Percentiles rank a stretch among this genome's conserved stretches.
These are phyloP conservation scores for Drosophila lowei DNA, from an alignment of 1,140 invertebrate species.

Conservation along the genomic window DNA sequence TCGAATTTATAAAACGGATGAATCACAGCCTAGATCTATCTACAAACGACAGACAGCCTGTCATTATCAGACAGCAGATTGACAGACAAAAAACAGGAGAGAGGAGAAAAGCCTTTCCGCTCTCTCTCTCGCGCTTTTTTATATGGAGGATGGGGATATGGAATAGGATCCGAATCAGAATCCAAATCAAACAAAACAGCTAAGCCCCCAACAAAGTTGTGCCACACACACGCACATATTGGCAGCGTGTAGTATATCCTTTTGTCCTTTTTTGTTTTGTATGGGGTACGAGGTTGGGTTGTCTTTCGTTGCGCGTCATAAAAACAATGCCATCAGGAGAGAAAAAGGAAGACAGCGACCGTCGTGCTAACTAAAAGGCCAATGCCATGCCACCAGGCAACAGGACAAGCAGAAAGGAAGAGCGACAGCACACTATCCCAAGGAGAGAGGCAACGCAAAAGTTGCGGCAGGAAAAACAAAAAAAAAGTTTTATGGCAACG, in stretches of 20 bases:
- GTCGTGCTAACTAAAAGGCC: slow-evolving; percentile 73
- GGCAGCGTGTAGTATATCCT: too few species aligned
- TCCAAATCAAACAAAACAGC: slow-evolving; percentile 33
- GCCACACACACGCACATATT: neutral
- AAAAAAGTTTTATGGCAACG: slow-evolving; percentile 43
- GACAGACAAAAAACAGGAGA: too few species aligned
- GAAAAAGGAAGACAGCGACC: slow-evolving; percentile 18
- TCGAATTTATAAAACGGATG: too few species aligned
- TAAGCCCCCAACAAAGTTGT: slow-evolving; percentile 18
- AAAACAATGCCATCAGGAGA: slow-evolving; percentile 67
- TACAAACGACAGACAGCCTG: too few species aligned
- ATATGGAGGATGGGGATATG: neutral
- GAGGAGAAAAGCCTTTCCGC: too few species aligned
- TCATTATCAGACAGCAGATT: too few species aligned
- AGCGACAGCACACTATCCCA: slow-evolving; percentile 3
- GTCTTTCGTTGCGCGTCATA: slow-evolving; percentile 46
- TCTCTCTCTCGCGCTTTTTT: too few species aligned
- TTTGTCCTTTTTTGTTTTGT: too few species aligned
- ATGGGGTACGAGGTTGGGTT: slow-evolving; percentile 1
- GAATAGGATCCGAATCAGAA: slow-evolving; percentile 44
- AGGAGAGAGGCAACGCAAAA: slow-evolving; percentile 4
- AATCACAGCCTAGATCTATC: too few species aligned
- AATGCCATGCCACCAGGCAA: slow-evolving; percentile 29
- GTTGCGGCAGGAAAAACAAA: slow-evolving; percentile 25
- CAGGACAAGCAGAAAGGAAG: neutral